Base-by-base conservation (phyloP, 2,888 invertebrate genomes). In the Lycocerus yunnanus region DNA sequence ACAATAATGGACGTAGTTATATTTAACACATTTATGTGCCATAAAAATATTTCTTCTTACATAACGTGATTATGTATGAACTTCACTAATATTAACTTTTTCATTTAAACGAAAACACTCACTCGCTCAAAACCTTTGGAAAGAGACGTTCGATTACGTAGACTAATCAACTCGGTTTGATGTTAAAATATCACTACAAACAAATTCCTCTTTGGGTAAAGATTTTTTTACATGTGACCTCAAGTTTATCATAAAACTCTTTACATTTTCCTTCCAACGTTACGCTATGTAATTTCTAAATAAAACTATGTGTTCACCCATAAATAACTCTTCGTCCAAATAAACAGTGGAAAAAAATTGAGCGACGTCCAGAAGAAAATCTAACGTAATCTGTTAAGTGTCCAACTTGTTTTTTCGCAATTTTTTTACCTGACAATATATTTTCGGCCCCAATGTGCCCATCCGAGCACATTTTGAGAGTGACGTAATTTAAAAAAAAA, bases 51-150 rank as follows among this genome's bases (percentile, higher is more conserved):
- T 63, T 63, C 18, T 63, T 63, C 61, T 63, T 63, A 63, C 61
- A 18, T 63, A 63, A 66, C 14, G 20, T 21, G 21, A 20, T 58
- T 66, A 68, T 72, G 27, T 43, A 66, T 61, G 67, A 15, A 15
- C 14, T 21, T 18, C 27, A 43, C 24, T 61, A 66, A 15, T 27
- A n/a, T 67, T 27, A 24, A 20, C 18, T 66, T 66, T 21, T 24
- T 66, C 15, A 66, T 14, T 43, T n/a, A 43, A 15, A 24, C 66
- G 61, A 67, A 43, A 61, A 68, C 71, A 66, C 72, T 72, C 72
- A 72, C 43, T 43, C 43, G 43, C 43, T 72, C 24, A 72, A 68
- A 67, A 67, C 20, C 72, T 72, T 68, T 43, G 67, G 60, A 66
- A 67, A 67, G 24, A 67, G 66, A 43, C 43, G 43, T 60, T 18